Base-by-base conservation (phyloP, 2,113 vertebrate species). In the Hippocampus mohnikei region DNA sequence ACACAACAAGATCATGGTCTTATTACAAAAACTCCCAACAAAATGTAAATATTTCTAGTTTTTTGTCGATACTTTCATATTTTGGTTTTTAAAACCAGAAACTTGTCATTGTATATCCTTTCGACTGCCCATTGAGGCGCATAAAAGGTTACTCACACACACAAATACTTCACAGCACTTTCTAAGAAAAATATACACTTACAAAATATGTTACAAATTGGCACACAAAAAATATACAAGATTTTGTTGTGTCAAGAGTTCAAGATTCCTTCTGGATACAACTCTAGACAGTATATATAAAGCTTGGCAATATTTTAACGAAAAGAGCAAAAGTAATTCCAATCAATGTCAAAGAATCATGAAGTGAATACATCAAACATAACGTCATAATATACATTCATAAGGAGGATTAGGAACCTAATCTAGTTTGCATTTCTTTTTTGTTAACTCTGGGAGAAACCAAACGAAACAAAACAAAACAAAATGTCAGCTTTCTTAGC, bases 121-220 rank as follows among this genome's bases (percentile, higher is more conserved):
- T 98, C 95, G 94, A 95, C 94, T 93, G 94, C 96, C 96, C 94
- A 93, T 84, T 90, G 81, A 93, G 95, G 96, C 94, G 94, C 94
- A 94, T 94, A 96, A 97, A 98, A 96, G 96, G 95, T 96, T 93
- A 95, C 90, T 90, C 91, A 89, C 90, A 91, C 94, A 96, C 95
- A 95, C 94, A 95, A 96, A 98, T 95, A 99, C 96, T 98, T 96
- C 97, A 99, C 97, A 96, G 94, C 96, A 99, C 97, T 98, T 98
- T 93, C 97, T 99, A 98, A 98, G 96, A 99, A 99, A 99, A 99
- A 99, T 99, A 99, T 97, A 98, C 97, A 99, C 96, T 97, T 99
- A 99, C 96, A 99, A 99, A 99, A 99, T 99, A 99, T 99, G 94
- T 98, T 99, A 99, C 97, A 99, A 99, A 99, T 98, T 97, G 96